Evolutionary conservation across 2,113 vertebrate genomes (phyloP).

Genomic region (Triplophysa dalaica): DNA sequence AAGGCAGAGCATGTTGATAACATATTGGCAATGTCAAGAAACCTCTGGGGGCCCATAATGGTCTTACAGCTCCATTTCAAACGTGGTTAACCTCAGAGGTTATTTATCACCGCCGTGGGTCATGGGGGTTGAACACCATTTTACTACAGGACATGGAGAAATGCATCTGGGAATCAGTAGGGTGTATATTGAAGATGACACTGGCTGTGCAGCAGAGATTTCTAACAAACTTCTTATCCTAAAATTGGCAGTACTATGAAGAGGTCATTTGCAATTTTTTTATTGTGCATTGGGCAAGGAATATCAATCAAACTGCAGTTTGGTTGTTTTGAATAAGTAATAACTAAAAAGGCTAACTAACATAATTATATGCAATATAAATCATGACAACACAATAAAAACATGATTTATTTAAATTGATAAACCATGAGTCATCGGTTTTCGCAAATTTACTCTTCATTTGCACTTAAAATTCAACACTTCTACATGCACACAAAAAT

Average conservation of each 20-base stretch:
- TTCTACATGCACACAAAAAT: too few species aligned
- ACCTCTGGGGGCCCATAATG: slow-evolving; percentile 72
- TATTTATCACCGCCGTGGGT: slow-evolving; percentile 74
- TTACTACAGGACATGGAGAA: slow-evolving; percentile 69
- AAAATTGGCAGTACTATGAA: neutral
- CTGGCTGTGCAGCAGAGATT: neutral
- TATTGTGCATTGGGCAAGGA: neutral
- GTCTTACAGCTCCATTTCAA: slow-evolving; percentile 74
- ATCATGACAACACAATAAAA: too few species aligned
- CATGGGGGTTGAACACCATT: slow-evolving; percentile 69
- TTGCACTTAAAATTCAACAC: too few species aligned
- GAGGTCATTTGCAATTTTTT: neutral
- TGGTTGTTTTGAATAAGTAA: too few species aligned
- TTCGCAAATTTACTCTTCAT: too few species aligned
- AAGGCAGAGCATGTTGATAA: slow-evolving; percentile 65
- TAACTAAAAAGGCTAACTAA: too few species aligned
- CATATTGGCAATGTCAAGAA: slow-evolving; percentile 73
- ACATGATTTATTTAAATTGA: too few species aligned
- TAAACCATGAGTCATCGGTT: too few species aligned
- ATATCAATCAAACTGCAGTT: too few species aligned
- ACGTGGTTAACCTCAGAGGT: slow-evolving; percentile 74
- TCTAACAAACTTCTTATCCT: neutral
- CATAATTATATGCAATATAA: too few species aligned
- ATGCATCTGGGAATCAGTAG: slow-evolving; percentile 51
- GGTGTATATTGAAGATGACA: slow-evolving; percentile 50